A percentile compares a stretch with the other conserved stretches of the same genome.
Evolutionary conservation across 2,888 invertebrate genomes (phyloP).

Genomic region (Disparrhopalites patrizii): DNA sequence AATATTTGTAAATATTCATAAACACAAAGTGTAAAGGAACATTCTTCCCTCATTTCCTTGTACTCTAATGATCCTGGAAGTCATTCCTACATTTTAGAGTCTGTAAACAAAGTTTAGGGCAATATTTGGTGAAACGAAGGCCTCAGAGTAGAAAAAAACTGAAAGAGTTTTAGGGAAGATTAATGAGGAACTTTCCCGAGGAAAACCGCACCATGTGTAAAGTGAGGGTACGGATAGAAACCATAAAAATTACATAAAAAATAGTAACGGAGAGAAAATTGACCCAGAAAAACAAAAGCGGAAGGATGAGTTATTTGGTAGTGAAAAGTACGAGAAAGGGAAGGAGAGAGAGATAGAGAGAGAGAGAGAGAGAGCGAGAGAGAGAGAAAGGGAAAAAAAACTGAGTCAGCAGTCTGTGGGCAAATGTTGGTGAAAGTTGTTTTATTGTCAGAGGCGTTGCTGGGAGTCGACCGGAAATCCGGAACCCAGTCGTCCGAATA

Average conservation of each 20-base stretch:
- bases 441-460: slow-evolving; percentile 32
- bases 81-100: too few relatives aligned
- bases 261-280: background rate
- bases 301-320: slow-evolving; percentile 22
- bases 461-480: slow-evolving; percentile 31
- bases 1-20: too few relatives aligned
- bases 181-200: background rate
- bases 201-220: background rate
- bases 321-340: too few relatives aligned
- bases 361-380: too few relatives aligned
- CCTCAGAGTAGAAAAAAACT: background rate
- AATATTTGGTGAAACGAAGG: background rate
- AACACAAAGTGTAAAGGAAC: too few relatives aligned
- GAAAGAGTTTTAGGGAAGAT: background rate
- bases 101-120: too few relatives aligned
- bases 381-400: too few relatives aligned
- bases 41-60: too few relatives aligned
- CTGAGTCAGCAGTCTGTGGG: slow-evolving; percentile 25
- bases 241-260: too few relatives aligned
- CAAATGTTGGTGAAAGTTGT: slow-evolving; percentile 31
- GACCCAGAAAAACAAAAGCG: slow-evolving; percentile 9
- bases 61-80: too few relatives aligned
- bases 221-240: too few relatives aligned
- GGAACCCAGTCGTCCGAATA: slow-evolving; percentile 29
- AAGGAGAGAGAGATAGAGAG: too few relatives aligned